Evolutionary conservation across 2,113 vertebrate species (phyloP).

Genomic region (Pelvicachromis taeniatus): DNA sequence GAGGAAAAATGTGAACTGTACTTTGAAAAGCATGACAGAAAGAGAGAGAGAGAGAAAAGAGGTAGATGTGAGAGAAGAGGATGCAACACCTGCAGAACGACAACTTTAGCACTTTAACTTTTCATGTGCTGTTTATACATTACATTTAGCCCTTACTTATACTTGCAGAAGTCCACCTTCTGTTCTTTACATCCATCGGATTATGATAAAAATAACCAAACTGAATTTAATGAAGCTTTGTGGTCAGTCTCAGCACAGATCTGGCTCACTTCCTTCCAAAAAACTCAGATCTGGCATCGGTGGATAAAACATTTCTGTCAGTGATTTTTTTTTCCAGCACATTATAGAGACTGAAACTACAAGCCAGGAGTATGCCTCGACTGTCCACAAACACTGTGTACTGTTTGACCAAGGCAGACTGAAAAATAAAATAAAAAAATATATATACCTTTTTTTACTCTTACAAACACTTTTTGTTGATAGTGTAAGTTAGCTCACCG

Average conservation of each 20-base stretch:
- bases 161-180: not conserved
- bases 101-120: not conserved
- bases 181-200: not conserved
- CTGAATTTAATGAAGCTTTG: not conserved
- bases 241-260: not conserved
- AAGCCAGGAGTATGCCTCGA: not conserved
- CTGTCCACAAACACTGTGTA: not conserved
- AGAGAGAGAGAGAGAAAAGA: not conserved
- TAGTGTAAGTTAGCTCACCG: not conserved
- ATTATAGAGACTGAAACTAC: not conserved
- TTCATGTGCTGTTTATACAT: not conserved
- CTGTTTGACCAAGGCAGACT: not conserved
- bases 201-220: not conserved
- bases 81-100: not conserved
- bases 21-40: not conserved
- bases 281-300: not conserved
- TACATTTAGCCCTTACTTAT: not conserved
- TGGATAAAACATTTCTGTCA: not conserved
- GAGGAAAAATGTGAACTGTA: not conserved
- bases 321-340: not conserved
- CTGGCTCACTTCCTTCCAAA: not conserved
- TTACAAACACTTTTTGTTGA: not conserved
- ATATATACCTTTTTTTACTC: not conserved
- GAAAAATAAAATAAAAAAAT: not conserved
- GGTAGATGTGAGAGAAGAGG: slow-evolving; percentile 29